Evolutionary conservation across 2,113 vertebrate genomes (phyloP).

Genomic region (Cettia cetti): DNA sequence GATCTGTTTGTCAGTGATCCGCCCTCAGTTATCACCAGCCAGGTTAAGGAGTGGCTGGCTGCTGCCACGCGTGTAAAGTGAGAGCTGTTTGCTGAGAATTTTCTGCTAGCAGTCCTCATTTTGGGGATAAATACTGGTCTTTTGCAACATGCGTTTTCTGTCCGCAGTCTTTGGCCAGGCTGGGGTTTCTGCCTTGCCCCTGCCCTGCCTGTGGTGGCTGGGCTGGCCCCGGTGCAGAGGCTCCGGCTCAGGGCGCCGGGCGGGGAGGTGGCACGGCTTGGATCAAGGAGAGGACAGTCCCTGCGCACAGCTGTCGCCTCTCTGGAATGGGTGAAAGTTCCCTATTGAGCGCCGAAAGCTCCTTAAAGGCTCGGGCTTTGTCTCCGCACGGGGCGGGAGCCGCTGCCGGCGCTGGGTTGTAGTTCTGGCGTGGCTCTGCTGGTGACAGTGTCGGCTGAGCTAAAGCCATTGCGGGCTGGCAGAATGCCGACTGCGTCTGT

Average conservation of each 20-base stretch:
- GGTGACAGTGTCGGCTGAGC: conserved; percentile 31
- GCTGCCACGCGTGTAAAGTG: not conserved
- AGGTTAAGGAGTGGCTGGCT: not conserved
- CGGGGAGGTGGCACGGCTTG: rapidly evolving
- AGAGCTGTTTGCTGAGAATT: not conserved
- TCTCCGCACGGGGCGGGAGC: rapidly evolving
- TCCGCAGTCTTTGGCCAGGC: not conserved
- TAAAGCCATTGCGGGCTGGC: rapidly evolving
- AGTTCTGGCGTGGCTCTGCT: conserved; percentile 35
- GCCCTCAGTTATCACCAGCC: not conserved
- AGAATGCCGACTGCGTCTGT: not conserved
- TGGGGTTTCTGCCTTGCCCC: not conserved
- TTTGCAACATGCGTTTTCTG: not conserved
- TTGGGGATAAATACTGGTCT: rapidly evolving
- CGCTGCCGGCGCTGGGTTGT: not conserved
- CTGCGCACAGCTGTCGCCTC: rapidly evolving
- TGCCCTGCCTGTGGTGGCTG: not conserved
- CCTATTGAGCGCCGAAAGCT: not conserved
- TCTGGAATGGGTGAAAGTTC: not conserved
- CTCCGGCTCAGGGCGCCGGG: rapidly evolving
- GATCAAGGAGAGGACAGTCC: not conserved
- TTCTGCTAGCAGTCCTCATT: not conserved
- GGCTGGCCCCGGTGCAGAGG: not conserved
- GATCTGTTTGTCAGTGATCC: not conserved
- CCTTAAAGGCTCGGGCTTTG: not conserved